Evolutionary conservation across 92 coral and sea anemone species (phyloP).

Genomic region (Zoanthus gigantus): DNA sequence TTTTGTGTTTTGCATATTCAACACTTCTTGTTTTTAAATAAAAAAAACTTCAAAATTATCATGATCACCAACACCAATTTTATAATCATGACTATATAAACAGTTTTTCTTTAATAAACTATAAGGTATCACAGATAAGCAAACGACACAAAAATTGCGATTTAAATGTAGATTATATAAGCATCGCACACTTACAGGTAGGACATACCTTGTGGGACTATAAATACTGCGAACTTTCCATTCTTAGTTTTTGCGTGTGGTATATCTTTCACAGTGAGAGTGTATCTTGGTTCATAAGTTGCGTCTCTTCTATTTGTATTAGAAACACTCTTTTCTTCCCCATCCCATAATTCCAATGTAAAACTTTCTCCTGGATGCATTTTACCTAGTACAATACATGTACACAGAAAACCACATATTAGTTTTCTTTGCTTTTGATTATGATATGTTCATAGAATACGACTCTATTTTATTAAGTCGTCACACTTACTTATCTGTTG

Average conservation of each 20-base stretch:
- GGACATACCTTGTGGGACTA: slow-evolving; percentile 92
- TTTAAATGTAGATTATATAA: neutral
- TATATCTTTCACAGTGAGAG: slow-evolving; percentile 75
- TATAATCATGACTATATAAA: neutral
- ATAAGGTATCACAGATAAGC: too few relatives aligned
- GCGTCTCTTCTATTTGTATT: neutral
- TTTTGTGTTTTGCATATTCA: too few relatives aligned
- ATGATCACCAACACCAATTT: neutral
- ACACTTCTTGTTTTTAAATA: too few relatives aligned
- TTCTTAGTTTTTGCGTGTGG: slow-evolving; percentile 56
- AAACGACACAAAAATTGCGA: too few relatives aligned
- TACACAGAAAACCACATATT: neutral
- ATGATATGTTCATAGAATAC: neutral
- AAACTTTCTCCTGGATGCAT: slow-evolving; percentile 60
- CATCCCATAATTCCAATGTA: slow-evolving; percentile 75
- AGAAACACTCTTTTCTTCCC: slow-evolving; percentile 9
- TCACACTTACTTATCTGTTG: slow-evolving; percentile 65
- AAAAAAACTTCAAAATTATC: neutral
- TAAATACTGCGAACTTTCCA: slow-evolving; percentile 94
- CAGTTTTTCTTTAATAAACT: too few relatives aligned
- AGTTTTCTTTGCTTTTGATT: neutral
- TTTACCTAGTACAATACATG: neutral
- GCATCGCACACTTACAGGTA: neutral
- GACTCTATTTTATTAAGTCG: too few relatives aligned
- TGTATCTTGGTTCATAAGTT: slow-evolving; percentile 74